Conservation (phyloP, 2,888 invertebrate species). For the Eupithecia vulgata region DNA sequence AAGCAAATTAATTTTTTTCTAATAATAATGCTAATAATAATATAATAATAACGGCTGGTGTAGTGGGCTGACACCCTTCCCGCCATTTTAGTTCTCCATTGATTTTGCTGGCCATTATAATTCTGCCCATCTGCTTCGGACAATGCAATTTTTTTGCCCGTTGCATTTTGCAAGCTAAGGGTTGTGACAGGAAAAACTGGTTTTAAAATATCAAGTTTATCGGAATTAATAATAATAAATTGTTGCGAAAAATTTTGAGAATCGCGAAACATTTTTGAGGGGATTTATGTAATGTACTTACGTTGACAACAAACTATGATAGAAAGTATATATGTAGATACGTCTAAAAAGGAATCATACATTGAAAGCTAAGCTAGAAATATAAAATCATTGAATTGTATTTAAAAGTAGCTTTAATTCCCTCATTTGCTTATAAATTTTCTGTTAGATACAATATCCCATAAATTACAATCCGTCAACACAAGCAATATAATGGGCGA, state of each 20-base stretch:
- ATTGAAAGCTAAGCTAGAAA: too few relatives aligned
- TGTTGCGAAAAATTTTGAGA: not conserved
- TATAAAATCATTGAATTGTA: too few relatives aligned
- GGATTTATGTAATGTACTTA: too few relatives aligned
- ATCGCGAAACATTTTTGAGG: not conserved
- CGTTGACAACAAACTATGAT: too few relatives aligned
- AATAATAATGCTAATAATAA: too few relatives aligned
- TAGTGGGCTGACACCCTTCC: not conserved
- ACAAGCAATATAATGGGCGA: constrained; percentile 43
- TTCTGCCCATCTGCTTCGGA: constrained; percentile 69
- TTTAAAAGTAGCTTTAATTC: not conserved
- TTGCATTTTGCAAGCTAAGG: constrained; percentile 65
- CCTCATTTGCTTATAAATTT: not conserved
- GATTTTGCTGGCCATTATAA: constrained; percentile 51
- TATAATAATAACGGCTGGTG: not conserved
- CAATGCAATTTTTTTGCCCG: constrained; percentile 70
- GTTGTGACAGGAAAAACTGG: constrained; percentile 63
- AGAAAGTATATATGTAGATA: too few relatives aligned
- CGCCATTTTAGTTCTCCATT: constrained; percentile 35
- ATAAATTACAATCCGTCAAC: constrained; percentile 28
- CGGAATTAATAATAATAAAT: not conserved
- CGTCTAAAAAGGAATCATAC: too few relatives aligned
- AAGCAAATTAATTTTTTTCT: too few relatives aligned
- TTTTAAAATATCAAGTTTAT: constrained; percentile 57
- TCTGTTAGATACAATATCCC: not conserved